Percentiles rank a stretch among this genome's conserved stretches.
phyloP scores from a whole-genome alignment of 2,888 invertebrate genomes.

The Trichogramma evanescens region DNA sequence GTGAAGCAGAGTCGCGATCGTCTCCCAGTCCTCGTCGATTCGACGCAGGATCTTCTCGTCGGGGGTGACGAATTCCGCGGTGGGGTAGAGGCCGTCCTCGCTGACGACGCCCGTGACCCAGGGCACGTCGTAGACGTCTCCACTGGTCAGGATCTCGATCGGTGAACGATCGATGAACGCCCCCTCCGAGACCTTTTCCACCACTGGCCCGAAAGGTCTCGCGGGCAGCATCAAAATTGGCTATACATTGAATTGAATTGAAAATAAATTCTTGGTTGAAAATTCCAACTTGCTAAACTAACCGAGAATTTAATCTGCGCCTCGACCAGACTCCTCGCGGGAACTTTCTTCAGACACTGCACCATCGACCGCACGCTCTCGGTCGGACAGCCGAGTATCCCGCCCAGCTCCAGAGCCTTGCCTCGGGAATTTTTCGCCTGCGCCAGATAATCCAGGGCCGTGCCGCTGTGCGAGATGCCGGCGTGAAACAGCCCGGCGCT shows the following conservation, averaged over 20 bases:
- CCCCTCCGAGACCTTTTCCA: constrained; percentile 54
- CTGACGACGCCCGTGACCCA: constrained; percentile 60
- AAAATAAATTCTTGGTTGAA: not conserved
- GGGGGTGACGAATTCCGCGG: constrained; percentile 40
- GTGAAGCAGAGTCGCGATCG: constrained; percentile 43
- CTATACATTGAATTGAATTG: constrained; percentile 17
- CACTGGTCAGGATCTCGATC: constrained; percentile 54
- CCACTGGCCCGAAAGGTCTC: constrained; percentile 66
- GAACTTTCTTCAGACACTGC: constrained; percentile 58
- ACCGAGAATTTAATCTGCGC: constrained; percentile 56
- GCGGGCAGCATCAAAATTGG: constrained; percentile 45
- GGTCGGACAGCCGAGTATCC: constrained; percentile 59
- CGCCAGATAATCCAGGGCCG: constrained; percentile 53
- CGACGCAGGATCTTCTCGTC: constrained; percentile 48
- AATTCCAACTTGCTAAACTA: constrained; percentile 10
- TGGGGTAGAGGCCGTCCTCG: constrained; percentile 69
- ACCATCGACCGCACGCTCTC: constrained; percentile 52
- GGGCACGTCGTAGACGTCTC: constrained; percentile 59
- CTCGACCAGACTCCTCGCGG: constrained; percentile 56
- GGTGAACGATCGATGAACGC: constrained; percentile 65
- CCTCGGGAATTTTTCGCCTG: constrained; percentile 45
- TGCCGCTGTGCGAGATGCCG: constrained; percentile 66
- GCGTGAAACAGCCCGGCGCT: constrained; percentile 6
- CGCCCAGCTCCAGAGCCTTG: constrained; percentile 57
- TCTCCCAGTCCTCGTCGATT: constrained; percentile 54